These are phyloP conservation scores for Ispidina lecontei DNA, from an alignment of 2,797 vertebrate species.

Conservation along the genomic window DNA sequence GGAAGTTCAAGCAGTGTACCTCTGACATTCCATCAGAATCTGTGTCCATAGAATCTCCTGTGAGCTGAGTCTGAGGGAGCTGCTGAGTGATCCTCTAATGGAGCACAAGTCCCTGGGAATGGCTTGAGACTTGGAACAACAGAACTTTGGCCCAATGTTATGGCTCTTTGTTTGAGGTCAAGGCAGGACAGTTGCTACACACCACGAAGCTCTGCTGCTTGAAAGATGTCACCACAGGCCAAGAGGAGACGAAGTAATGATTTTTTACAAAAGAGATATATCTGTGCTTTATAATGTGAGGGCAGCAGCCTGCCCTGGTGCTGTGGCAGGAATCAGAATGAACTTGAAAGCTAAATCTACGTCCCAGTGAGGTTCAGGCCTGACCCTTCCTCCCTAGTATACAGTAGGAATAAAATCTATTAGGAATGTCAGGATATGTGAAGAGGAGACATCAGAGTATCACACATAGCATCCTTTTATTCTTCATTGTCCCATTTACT, in stretches of 20 bases:
- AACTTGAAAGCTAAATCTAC: neutral
- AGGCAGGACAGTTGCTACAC: neutral
- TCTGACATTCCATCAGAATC: neutral
- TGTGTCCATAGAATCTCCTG: neutral
- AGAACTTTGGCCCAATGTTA: neutral
- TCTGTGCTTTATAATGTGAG: neutral
- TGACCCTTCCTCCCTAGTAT: neutral
- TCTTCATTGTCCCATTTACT: neutral
- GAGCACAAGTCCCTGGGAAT: neutral
- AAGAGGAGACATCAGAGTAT: neutral
- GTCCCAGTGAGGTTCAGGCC: neutral
- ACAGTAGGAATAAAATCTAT: neutral
- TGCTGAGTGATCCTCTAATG: neutral
- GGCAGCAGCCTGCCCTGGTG: neutral
- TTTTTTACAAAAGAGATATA: neutral
- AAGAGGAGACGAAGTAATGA: neutral
- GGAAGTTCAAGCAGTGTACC: neutral
- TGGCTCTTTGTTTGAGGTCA: neutral
- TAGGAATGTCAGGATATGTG: neutral
- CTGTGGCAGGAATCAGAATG: neutral
- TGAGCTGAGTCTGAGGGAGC: neutral
- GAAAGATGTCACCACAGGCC: neutral
- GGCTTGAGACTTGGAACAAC: neutral
- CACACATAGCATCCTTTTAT: neutral
- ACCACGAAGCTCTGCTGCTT: constrained; percentile 2